Percentiles rank a stretch among this genome's conserved stretches.
These are phyloP conservation scores for Micropoecilia bifurca DNA, from an alignment of 2,797 vertebrate species.

Conservation along the genomic window DNA sequence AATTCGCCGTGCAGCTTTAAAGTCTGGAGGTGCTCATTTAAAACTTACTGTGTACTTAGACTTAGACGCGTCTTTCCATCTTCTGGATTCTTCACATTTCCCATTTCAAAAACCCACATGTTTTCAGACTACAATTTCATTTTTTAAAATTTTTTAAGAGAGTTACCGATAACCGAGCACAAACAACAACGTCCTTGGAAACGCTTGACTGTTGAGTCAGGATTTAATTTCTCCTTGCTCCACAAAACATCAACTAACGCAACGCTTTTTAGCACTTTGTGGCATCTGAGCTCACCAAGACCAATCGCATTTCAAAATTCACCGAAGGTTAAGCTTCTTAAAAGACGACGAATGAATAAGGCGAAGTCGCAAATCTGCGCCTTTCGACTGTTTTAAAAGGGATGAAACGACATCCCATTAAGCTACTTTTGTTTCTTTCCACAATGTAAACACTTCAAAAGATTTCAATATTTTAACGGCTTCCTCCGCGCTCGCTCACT, in stretches of 20 bases:
- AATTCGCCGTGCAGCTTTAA: not conserved
- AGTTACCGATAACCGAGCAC: not conserved
- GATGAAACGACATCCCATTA: not conserved
- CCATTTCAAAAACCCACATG: not conserved
- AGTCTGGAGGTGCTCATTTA: not conserved
- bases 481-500: constrained; percentile 57
- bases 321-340: not conserved
- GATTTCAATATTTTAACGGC: not conserved
- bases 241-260: not conserved
- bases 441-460: not conserved
- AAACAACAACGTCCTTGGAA: not conserved
- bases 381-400: not conserved
- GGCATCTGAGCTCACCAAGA: not conserved
- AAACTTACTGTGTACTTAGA: not conserved
- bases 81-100: not conserved
- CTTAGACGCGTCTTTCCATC: not conserved
- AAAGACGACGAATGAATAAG: not conserved
- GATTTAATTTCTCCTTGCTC: not conserved
- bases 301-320: not conserved
- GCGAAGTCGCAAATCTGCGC: not conserved
- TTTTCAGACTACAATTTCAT: not conserved
- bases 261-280: not conserved
- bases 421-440: not conserved
- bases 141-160: not conserved
- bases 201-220: not conserved